Evolutionary conservation across 2,888 invertebrate species (phyloP).

Genomic region (Agrotis exclamationis): DNA sequence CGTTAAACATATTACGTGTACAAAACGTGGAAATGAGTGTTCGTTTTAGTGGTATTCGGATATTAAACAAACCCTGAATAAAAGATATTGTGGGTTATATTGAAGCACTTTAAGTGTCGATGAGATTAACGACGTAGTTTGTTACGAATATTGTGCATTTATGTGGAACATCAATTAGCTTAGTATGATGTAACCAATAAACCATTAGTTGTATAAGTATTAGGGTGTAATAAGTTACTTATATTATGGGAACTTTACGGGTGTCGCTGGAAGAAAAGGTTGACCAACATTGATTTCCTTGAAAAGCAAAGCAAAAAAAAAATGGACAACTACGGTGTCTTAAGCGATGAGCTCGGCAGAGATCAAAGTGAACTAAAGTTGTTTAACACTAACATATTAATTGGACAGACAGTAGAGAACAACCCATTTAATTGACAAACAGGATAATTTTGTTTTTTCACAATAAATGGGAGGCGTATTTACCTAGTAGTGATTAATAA

Average conservation of each 20-base stretch:
- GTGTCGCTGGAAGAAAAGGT: slow-evolving; percentile 8
- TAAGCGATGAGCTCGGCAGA: background rate
- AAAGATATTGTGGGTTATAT: slow-evolving; percentile 17
- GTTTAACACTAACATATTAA: background rate
- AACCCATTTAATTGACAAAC: slow-evolving; percentile 18
- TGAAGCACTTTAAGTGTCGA: slow-evolving; percentile 20
- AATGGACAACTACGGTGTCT: background rate
- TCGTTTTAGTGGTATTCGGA: slow-evolving; percentile 6
- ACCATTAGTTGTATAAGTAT: no score
- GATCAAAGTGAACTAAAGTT: background rate
- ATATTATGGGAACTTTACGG: slow-evolving; percentile 11
- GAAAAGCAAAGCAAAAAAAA: no score
- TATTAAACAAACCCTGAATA: slow-evolving; percentile 22
- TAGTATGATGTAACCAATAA: slow-evolving; percentile 18
- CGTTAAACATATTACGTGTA: slow-evolving; percentile 11
- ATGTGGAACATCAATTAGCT: slow-evolving; percentile 7
- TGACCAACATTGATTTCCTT: background rate
- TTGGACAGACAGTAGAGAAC: background rate
- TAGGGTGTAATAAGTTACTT: slow-evolving; percentile 8
- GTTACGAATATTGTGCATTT: slow-evolving; percentile 7
- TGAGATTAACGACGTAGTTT: slow-evolving; percentile 27
- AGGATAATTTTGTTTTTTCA: slow-evolving; percentile 32
- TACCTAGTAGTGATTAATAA: slow-evolving; percentile 26
- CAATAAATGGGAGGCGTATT: slow-evolving; percentile 16
- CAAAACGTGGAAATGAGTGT: slow-evolving; percentile 12